Evolutionary conservation across 2,888 invertebrate genomes (phyloP).

Genomic region (Ormyrus nitidulus): DNA sequence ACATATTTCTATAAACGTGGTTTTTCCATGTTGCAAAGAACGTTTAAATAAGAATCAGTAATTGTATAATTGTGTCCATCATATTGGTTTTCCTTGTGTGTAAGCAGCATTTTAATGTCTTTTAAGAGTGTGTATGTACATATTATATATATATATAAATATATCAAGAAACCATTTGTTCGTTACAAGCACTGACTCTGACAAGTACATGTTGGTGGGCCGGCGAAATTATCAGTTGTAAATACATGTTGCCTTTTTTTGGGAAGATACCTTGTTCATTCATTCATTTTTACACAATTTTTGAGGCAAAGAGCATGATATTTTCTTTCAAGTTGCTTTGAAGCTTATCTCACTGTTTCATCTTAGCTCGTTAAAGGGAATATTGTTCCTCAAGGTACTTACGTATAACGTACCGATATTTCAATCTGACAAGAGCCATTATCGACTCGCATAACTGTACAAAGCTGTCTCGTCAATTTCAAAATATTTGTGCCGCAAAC

Average conservation of each 20-base stretch:
- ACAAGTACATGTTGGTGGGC: constrained; percentile 68
- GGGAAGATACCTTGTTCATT: constrained; percentile 38
- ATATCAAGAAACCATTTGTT: constrained; percentile 29
- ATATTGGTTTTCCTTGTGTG: constrained; percentile 56
- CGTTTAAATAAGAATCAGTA: constrained; percentile 39
- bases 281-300: constrained; percentile 47
- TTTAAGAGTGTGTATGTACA: constrained; percentile 46
- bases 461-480: not conserved
- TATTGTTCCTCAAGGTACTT: constrained; percentile 37
- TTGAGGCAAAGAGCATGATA: constrained; percentile 53
- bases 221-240: constrained; percentile 58
- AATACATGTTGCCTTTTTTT: constrained; percentile 26
- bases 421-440: constrained; percentile 18
- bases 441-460: not conserved
- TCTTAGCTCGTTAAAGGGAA: constrained; percentile 28
- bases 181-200: constrained; percentile 49
- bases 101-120: constrained; percentile 43
- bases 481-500: not conserved
- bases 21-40: constrained; percentile 18
- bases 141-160: constrained; percentile 12
- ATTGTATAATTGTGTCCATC: constrained; percentile 72
- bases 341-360: constrained; percentile 56
- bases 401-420: constrained; percentile 1
- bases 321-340: constrained; percentile 58
- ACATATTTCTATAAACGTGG: not conserved